Conservation (phyloP, 1,140 invertebrate genomes). For the Linepithema humile region DNA sequence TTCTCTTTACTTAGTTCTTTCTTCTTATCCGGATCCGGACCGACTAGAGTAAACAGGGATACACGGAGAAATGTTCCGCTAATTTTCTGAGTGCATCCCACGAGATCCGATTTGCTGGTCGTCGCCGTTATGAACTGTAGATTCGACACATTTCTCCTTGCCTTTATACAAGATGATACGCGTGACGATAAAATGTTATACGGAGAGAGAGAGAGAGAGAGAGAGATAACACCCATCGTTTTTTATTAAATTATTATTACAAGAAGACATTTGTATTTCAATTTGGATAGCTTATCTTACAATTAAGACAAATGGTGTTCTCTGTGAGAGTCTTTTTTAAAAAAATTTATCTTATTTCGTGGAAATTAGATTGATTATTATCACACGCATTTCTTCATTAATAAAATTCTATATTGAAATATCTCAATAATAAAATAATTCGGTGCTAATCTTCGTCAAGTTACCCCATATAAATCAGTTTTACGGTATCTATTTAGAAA, state of each 20-base stretch:
- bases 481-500: slow-evolving; percentile 7
- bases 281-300: not conserved
- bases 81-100: slow-evolving; percentile 73
- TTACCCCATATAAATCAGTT: not conserved
- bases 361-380: not conserved
- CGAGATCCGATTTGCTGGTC: slow-evolving; percentile 65
- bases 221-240: no score
- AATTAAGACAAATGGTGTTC: not conserved
- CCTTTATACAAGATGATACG: not conserved
- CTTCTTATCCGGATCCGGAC: slow-evolving; percentile 47
- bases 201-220: no score
- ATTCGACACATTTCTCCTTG: slow-evolving; percentile 30
- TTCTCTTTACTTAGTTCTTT: slow-evolving; percentile 71
- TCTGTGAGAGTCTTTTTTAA: not conserved
- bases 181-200: not conserved
- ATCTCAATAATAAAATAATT: slow-evolving; percentile 1
- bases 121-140: slow-evolving; percentile 50
- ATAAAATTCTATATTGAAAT: not conserved
- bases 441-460: not conserved
- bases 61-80: slow-evolving; percentile 69
- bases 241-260: not conserved
- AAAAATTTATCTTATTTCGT: not conserved
- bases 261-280: not conserved
- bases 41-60: slow-evolving; percentile 56
- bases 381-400: not conserved